These are phyloP conservation scores for Atrina japonica DNA, from an alignment of 2,888 invertebrate genomes.

Conservation along the genomic window DNA sequence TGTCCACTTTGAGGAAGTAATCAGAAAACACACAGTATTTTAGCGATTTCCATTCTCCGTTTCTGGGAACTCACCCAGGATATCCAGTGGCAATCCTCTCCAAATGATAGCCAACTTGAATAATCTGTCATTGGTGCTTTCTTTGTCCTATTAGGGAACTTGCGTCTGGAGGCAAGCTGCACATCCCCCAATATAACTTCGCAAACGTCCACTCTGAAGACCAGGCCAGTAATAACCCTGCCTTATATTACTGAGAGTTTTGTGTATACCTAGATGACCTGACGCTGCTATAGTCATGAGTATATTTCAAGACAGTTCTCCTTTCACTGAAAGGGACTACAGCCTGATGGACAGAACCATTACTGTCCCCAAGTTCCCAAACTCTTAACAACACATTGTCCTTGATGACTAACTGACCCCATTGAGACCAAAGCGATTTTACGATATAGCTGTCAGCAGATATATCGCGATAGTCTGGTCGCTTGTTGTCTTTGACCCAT, in stretches of 20 bases:
- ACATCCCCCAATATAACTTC: conserved; percentile 9
- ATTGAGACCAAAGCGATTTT: conserved; percentile 22
- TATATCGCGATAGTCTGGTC: background rate
- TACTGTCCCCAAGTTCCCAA: conserved; percentile 21
- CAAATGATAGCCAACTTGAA: conserved; percentile 12
- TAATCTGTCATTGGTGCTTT: conserved; percentile 9
- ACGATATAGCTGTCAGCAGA: conserved; percentile 9
- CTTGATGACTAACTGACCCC: conserved; percentile 10
- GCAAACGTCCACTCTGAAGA: background rate
- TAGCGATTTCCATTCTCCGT: conserved; percentile 32
- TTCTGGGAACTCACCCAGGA: conserved; percentile 25
- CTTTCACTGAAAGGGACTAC: conserved; percentile 23
- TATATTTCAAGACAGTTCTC: background rate
- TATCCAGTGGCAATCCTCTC: conserved; percentile 19
- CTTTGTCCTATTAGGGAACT: conserved; percentile 8
- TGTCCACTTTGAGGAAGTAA: conserved; percentile 43
- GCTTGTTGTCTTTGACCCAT: background rate
- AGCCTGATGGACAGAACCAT: conserved; percentile 8
- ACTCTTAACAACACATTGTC: conserved; percentile 11
- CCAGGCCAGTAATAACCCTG: conserved; percentile 32
- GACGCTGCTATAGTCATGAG: background rate
- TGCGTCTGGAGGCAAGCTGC: background rate
- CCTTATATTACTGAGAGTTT: conserved; percentile 30
- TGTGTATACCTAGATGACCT: conserved; percentile 13
- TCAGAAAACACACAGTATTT: conserved; percentile 35